Evolutionary conservation across 2,888 invertebrate genomes (phyloP).

Genomic region (Diarsia dahlii): DNA sequence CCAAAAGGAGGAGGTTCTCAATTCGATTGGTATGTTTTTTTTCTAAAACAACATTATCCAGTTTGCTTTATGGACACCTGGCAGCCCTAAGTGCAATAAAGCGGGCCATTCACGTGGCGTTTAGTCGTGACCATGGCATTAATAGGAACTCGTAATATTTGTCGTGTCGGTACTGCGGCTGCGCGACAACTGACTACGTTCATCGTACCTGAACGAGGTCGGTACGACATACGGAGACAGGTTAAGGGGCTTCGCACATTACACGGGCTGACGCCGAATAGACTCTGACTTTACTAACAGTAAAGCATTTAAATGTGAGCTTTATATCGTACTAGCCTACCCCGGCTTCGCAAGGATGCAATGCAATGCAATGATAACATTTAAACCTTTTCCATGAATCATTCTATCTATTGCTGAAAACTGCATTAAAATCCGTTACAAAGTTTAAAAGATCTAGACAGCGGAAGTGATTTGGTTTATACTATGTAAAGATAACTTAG

Average conservation of each 20-base stretch:
- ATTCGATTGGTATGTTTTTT: too few species aligned
- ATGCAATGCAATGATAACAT: too few species aligned
- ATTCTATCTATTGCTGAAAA: too few species aligned
- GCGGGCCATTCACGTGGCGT: constrained; percentile 53
- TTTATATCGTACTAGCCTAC: background rate
- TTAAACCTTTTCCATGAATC: too few species aligned
- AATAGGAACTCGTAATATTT: constrained; percentile 59
- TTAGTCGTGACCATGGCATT: constrained; percentile 66
- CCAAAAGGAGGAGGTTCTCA: too few species aligned
- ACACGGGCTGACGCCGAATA: background rate
- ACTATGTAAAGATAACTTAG: background rate
- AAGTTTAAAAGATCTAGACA: too few species aligned
- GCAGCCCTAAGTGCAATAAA: constrained; percentile 57
- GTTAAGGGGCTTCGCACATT: constrained; percentile 15
- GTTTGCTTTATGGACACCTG: constrained; percentile 10
- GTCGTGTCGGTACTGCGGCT: constrained; percentile 37
- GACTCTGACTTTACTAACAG: background rate
- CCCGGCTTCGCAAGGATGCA: too few species aligned
- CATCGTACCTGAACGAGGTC: constrained; percentile 65
- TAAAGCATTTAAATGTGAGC: background rate
- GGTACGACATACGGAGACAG: constrained; percentile 24
- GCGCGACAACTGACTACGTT: constrained; percentile 49
- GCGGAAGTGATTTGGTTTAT: too few species aligned
- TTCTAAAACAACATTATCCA: background rate
- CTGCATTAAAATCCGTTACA: too few species aligned